Percentiles rank a stretch among this genome's conserved stretches.
Conservation (phyloP, 2,113 vertebrate genomes). For the Heliornis fulica region DNA sequence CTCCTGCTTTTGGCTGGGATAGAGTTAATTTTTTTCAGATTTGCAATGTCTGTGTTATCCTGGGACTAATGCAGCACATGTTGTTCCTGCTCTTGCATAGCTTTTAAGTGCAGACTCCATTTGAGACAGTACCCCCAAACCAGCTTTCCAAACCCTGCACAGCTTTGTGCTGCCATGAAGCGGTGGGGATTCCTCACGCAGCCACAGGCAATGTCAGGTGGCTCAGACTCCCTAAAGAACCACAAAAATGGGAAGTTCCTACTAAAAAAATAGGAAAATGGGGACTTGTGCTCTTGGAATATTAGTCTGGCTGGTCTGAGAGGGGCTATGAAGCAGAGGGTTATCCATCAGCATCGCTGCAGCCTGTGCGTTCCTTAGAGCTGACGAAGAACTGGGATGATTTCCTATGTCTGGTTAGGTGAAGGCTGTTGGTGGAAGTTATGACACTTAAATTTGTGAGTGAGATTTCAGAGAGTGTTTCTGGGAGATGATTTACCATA, state of each 20-base stretch:
- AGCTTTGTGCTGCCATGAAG: not conserved
- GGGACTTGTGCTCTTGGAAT: not conserved
- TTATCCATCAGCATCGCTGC: not conserved
- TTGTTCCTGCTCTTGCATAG: not conserved
- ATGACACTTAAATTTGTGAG: not conserved
- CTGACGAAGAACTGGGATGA: not conserved
- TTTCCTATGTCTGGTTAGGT: not conserved
- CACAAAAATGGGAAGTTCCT: not conserved
- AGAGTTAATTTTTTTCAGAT: not conserved
- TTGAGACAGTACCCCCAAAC: not conserved
- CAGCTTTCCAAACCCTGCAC: not conserved
- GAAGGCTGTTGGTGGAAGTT: not conserved
- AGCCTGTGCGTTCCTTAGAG: not conserved
- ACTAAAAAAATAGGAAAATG: not conserved
- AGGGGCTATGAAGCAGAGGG: rapidly evolving
- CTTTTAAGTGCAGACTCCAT: not conserved
- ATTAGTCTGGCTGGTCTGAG: not conserved
- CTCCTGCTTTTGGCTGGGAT: too few relatives aligned
- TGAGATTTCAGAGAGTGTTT: not conserved
- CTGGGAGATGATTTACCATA: not conserved
- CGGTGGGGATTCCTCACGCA: not conserved
- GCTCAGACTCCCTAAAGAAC: not conserved
- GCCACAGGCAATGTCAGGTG: not conserved
- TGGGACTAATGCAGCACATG: not conserved
- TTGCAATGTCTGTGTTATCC: not conserved